Evolutionary conservation across 2,113 vertebrate species (phyloP), one percentile per base, ranked within the genome.

Genomic region (Setophaga coronata): DNA sequence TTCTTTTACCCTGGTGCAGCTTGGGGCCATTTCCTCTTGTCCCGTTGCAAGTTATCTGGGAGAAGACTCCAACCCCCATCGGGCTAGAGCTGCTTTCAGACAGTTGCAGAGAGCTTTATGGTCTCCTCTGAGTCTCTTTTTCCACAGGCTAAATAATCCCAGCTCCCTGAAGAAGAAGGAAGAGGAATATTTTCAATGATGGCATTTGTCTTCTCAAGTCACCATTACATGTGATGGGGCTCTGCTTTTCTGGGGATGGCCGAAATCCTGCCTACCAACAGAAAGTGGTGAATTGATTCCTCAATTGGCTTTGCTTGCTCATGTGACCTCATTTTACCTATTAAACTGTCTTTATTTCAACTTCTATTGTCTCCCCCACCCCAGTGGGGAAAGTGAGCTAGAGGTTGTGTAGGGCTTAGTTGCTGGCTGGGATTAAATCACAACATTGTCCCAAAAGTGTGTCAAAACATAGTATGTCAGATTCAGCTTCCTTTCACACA

Each of bases 381-480:
- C 4, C 19, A 45, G 4, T 5, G 4, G 14, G n/a, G 29, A n/a
- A 78, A 65, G 50, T 71, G 43, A 65, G 24, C 9, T 45, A 65
- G 29, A 38, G 16, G 19, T 12, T 65, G 23, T 43, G 33, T 51
- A 28, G 33, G n/a, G 17, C 38, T 65, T 50, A 20, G 4, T 10
- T 84, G 18, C 16, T 43, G 40, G 14, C 28, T 79, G 43, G 17
- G 28, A 6, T 85, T 65, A 72, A 72, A 85, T 40, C 38, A 31
- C 12, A 58, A 34, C 19, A 11, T 47, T 58, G 84, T 78, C 92
- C 73, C 29, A 18, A 48, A 91, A 80, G 77, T 65, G 33, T 95
- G 85, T 97, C 95, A 97, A 97, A 97, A 98, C 56, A 95, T 54
- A 82, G 57, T 93, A 96, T 90, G 81, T 97, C 92, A 96, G 57